phyloP scores from a whole-genome alignment of 2,113 vertebrate species.

The Agapornis roseicollis region DNA sequence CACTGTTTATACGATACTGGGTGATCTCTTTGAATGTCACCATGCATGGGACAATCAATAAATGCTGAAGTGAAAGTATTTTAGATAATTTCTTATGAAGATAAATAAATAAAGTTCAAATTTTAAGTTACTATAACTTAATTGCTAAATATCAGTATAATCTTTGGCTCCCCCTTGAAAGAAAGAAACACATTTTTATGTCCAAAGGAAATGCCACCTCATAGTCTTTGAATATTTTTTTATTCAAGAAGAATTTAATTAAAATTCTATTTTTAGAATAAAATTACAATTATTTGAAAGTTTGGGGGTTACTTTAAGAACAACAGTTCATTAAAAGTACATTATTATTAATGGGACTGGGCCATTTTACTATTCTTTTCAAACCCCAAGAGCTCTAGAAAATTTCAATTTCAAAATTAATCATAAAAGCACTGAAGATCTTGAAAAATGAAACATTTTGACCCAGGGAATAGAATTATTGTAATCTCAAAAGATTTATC shows the following conservation, averaged over 20 bases:
- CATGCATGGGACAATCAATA: neutral
- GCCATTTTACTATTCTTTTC: neutral
- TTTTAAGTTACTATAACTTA: neutral
- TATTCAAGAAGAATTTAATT: neutral
- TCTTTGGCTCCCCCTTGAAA: neutral
- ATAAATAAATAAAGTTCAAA: neutral
- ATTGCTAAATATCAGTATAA: neutral
- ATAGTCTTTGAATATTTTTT: neutral
- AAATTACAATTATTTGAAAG: neutral
- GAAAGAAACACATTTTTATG: neutral
- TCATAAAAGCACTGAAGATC: neutral
- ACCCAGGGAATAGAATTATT: neutral
- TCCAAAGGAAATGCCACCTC: neutral
- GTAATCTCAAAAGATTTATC: neutral
- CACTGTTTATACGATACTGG: neutral
- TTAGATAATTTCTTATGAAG: neutral
- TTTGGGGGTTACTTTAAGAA: neutral
- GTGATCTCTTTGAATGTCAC: neutral
- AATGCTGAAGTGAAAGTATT: neutral
- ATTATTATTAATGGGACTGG: neutral
- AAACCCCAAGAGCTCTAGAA: neutral
- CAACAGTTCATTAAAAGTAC: neutral
- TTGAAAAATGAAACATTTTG: neutral
- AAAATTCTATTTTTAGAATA: neutral
- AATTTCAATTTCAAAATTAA: neutral